Percentiles rank a stretch among this genome's conserved stretches.
These are phyloP conservation scores for Lordiphosa mommai DNA, from an alignment of 1,140 invertebrate species.

Conservation along the genomic window DNA sequence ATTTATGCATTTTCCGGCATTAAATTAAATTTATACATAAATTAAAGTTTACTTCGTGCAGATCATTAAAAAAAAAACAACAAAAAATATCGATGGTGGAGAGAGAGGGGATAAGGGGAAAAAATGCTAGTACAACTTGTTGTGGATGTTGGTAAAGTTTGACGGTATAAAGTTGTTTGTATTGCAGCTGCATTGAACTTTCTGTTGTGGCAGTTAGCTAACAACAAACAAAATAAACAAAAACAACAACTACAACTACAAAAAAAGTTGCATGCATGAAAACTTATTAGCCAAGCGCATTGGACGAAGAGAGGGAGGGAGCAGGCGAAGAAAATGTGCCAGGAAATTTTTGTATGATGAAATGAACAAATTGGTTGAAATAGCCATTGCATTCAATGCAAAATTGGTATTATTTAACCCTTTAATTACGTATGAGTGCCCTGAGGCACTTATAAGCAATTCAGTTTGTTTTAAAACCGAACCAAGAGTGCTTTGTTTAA, in stretches of 20 bases:
- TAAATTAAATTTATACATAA: constrained; percentile 78
- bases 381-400: neutral
- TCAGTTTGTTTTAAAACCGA: no score
- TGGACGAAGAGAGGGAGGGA: neutral
- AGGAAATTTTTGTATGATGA: constrained; percentile 15
- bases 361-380: constrained; percentile 6
- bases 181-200: constrained; percentile 29
- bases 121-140: constrained; percentile 20
- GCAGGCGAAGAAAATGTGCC: constrained; percentile 10
- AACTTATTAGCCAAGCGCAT: constrained; percentile 35
- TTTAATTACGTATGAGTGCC: neutral
- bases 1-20: constrained; percentile 72
- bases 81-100: constrained; percentile 13
- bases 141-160: constrained; percentile 14
- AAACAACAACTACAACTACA: no score
- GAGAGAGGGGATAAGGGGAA: constrained; percentile 13
- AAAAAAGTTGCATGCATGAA: constrained; percentile 52
- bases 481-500: no score
- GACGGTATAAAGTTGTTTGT: constrained; percentile 17
- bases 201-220: constrained; percentile 32
- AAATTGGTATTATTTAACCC: neutral
- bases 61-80: constrained; percentile 58
- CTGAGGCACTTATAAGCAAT: neutral
- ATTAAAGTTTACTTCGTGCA: constrained; percentile 75
- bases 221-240: constrained; percentile 26